Percentiles rank a stretch among this genome's conserved stretches.
These are phyloP conservation scores for Heteromyza rotundicornis DNA, from an alignment of 2,888 invertebrate genomes.

Conservation along the genomic window DNA sequence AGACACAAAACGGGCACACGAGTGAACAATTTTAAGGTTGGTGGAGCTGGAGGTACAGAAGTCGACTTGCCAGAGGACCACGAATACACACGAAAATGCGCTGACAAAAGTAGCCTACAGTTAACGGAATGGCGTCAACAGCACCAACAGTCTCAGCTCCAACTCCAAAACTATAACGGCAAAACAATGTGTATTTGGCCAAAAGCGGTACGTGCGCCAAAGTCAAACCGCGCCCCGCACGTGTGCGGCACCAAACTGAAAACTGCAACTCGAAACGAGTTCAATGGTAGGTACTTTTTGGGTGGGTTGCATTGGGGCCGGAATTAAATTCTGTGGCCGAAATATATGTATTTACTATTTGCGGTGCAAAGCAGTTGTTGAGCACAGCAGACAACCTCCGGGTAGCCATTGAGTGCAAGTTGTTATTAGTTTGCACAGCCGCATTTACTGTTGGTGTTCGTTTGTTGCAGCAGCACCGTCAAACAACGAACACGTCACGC, in stretches of 20 bases:
- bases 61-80: too few species aligned
- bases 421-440: too few species aligned
- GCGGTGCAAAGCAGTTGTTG: not conserved
- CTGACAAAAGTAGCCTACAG: slow-evolving; percentile 26
- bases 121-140: too few species aligned
- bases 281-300: slow-evolving; percentile 21
- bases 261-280: slow-evolving; percentile 26
- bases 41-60: too few species aligned
- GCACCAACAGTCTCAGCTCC: too few species aligned
- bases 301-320: slow-evolving; percentile 12
- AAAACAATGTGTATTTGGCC: slow-evolving; percentile 19
- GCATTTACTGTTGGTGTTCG: slow-evolving; percentile 27
- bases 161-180: too few species aligned
- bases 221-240: slow-evolving; percentile 47
- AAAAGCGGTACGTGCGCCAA: slow-evolving; percentile 26
- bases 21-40: too few species aligned
- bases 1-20: too few species aligned
- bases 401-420: slow-evolving; percentile 8
- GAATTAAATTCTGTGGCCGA: not conserved
- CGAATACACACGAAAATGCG: too few species aligned
- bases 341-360: not conserved
- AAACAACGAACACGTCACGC: not conserved
- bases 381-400: not conserved
- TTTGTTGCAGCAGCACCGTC: slow-evolving; percentile 17
- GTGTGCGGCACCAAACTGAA: slow-evolving; percentile 30